Percentiles rank a stretch among this genome's conserved stretches.
phyloP scores from a whole-genome alignment of 1,140 invertebrate species.

The honey bee (Apis mellifera) region Amel_HAv3.1 CM009936.2:2915501-2916000 shows the following conservation, averaged over 20 bases:
- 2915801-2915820: neutral
- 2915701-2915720: neutral
- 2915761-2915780: constrained; percentile 12
- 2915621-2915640: neutral
- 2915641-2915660: constrained; percentile 7
- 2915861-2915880: neutral
- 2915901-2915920: too few relatives aligned
- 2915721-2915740: neutral
- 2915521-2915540: neutral
- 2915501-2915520: neutral
- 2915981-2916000: neutral
- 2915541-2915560: neutral
- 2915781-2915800: neutral
- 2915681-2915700: neutral
- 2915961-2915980: neutral
- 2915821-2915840: neutral
- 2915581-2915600: neutral
- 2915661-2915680: constrained; percentile 18
- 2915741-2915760: constrained; percentile 23
- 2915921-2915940: too few relatives aligned
- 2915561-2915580: too few relatives aligned
- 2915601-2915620: neutral
- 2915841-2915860: neutral
- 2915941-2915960: too few relatives aligned
- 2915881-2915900: neutral